A percentile compares a stretch with the other conserved stretches of the same genome.
Evolutionary conservation across 2,113 vertebrate species (phyloP).

Genomic region (Rafetus swinhoei): DNA sequence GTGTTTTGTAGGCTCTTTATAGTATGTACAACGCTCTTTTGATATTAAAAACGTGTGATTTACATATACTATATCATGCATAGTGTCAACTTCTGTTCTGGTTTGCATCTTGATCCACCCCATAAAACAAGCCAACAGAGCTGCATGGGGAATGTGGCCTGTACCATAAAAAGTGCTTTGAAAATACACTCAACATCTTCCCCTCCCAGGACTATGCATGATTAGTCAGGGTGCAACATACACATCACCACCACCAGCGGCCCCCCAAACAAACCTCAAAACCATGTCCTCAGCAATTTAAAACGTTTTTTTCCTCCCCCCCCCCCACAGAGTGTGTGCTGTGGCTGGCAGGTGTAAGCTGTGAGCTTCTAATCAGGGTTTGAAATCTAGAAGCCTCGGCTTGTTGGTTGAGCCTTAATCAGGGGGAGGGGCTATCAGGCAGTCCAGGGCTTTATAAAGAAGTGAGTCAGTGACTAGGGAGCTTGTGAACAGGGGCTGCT

Average conservation of each 20-base stretch:
- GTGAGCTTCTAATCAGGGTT: too few relatives aligned
- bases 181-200: background rate
- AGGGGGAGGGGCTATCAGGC: too few relatives aligned
- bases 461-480: too few relatives aligned
- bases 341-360: too few relatives aligned
- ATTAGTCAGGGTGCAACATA: background rate
- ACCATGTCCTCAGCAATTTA: background rate
- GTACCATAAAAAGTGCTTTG: background rate
- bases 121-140: accelerated
- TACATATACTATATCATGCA: accelerated
- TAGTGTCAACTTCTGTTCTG: background rate
- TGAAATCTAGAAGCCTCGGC: too few relatives aligned
- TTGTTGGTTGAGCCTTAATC: too few relatives aligned
- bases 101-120: background rate
- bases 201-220: background rate
- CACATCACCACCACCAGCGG: background rate
- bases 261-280: background rate
- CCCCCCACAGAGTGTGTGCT: too few relatives aligned
- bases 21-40: background rate
- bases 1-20: background rate
- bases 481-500: too few relatives aligned
- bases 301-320: background rate
- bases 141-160: background rate
- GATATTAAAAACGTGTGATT: background rate
- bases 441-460: too few relatives aligned